Evolutionary conservation across 2,797 vertebrate genomes (phyloP), one percentile per base, ranked within the genome.

Genomic region (Cossypha polioptera): DNA sequence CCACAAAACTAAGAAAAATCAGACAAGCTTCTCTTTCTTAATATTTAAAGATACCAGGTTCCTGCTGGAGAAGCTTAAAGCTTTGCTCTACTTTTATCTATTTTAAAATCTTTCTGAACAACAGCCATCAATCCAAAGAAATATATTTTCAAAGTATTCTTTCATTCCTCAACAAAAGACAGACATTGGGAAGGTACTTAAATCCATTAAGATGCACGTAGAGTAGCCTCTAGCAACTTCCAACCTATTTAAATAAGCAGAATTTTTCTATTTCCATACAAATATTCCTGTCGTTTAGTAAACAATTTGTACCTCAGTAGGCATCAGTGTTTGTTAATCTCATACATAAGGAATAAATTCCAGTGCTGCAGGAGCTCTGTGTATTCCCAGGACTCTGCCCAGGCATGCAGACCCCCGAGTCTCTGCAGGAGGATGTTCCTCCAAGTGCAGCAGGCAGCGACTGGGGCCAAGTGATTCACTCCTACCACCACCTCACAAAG

Each of bases 1-100:
- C 77, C 79, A 35, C 75, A 92, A 92, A 90, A 76, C 85, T 73
- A 75, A 92, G 82, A 93, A 86, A 94, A 93, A 83, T 66, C 74
- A 92, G 90, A 83, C 61, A 94, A 83, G 45, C 29, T 94, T 87
- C 75, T 67, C 48, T 81, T 93, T 84, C 93, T 95, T 95, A 90
- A 76, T 94, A 92, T 95, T 95, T 95, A 86, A 93, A 95, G 85
- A 93, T 71, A 87, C 10, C 48, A 40, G 35, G 83, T 72, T 93
- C 85, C 81, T 88, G 38, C 35, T 73, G 71, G 58, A 92, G 68
- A 96, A 95, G 48, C 90, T 92, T 92, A 92, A 93, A 93, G 71
- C 67, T 88, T 85, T 91, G 65, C 61, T 63, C 29, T 88, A 51
- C 45, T 95, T 97, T 96, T 92, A 92, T 92, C 82, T 94, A 26